Conservation (phyloP, 2,888 invertebrate genomes). For the Cenopis cana region DNA sequence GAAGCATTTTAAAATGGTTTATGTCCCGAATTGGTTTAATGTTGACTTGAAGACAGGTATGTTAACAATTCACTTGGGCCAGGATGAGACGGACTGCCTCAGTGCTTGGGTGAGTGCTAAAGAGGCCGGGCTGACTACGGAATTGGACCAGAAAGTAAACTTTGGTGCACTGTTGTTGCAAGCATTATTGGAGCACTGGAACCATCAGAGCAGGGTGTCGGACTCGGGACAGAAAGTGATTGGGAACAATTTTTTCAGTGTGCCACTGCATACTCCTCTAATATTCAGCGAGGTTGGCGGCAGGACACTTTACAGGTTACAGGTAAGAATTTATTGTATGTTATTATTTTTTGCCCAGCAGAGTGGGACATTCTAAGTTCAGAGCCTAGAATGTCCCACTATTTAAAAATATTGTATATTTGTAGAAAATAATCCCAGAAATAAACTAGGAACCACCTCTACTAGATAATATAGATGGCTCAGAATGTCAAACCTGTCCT, state of each 20-base stretch:
- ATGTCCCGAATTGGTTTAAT: conserved; percentile 99
- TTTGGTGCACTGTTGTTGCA: conserved; percentile 97
- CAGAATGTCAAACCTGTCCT: too few species aligned
- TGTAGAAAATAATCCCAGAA: too few species aligned
- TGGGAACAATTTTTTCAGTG: conserved; percentile 92
- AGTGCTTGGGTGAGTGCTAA: conserved; percentile 99
- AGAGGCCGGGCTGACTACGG: conserved; percentile 95
- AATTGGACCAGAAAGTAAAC: conserved; percentile 95
- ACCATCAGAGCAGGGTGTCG: conserved; percentile 87
- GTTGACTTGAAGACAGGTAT: conserved; percentile 99
- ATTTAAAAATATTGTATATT: too few species aligned
- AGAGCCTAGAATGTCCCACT: too few species aligned
- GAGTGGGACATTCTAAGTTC: too few species aligned
- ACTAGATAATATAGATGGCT: too few species aligned
- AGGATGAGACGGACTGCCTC: conserved; percentile 99
- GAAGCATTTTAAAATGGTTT: conserved; percentile 95
- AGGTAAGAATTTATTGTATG: conserved; percentile 57
- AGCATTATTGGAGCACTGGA: conserved; percentile 98
- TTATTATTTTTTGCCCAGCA: not conserved
- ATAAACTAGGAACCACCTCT: too few species aligned
- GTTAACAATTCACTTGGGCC: conserved; percentile 98
- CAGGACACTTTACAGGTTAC: conserved; percentile 94
- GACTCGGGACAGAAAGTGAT: conserved; percentile 90
- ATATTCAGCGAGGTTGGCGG: conserved; percentile 99
- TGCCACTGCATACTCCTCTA: conserved; percentile 98